Conservation (phyloP, 1,140 invertebrate genomes). For the Trichonephila inaurata region DNA sequence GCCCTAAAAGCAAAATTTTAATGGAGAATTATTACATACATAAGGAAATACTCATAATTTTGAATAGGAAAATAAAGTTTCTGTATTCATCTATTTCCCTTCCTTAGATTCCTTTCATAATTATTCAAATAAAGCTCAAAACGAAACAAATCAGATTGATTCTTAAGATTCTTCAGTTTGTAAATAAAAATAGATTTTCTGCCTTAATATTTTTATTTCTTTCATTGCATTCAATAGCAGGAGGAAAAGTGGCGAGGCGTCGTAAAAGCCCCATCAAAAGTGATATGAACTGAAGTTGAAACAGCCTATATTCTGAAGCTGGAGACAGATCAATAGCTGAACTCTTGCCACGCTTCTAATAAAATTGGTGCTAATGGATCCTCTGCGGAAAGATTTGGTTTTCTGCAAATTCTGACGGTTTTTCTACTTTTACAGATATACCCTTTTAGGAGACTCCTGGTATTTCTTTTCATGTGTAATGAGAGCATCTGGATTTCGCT, state of each 20-base stretch:
- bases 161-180: neutral
- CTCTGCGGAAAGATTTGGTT: conserved; percentile 2
- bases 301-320: neutral
- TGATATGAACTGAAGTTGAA: conserved; percentile 35
- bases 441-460: neutral
- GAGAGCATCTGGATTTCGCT: neutral
- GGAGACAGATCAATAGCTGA: neutral
- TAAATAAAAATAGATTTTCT: neutral
- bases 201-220: neutral
- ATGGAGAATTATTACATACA: no score
- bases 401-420: conserved; percentile 3
- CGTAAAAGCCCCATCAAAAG: conserved; percentile 21
- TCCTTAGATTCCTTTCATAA: neutral
- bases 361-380: conserved; percentile 38
- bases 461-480: conserved; percentile 1
- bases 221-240: neutral
- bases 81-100: no score
- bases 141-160: neutral
- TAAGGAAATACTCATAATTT: no score
- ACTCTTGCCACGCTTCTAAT: conserved; percentile 17
- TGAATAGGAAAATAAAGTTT: no score
- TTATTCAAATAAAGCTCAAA: neutral
- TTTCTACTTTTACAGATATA: neutral
- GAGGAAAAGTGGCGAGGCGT: neutral
- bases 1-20: no score